These are phyloP conservation scores for Trematomus loennbergii DNA, from an alignment of 2,113 vertebrate species.

Conservation along the genomic window DNA sequence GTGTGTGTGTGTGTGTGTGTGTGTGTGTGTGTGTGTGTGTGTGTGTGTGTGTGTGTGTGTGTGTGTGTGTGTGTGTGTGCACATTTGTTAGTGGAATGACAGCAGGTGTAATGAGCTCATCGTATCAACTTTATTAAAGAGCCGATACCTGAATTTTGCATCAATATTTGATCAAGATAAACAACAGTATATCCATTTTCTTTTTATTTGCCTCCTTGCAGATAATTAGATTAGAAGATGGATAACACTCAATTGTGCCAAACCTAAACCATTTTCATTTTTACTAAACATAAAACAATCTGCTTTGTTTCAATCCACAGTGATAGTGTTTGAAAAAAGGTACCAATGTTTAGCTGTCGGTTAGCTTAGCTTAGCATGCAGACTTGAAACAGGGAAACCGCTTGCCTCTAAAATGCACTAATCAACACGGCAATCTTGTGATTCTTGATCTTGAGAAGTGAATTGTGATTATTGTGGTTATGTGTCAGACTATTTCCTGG, in stretches of 20 bases:
- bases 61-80: too few species aligned
- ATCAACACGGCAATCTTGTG: too few species aligned
- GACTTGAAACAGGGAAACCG: not conserved
- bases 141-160: constrained; percentile 33
- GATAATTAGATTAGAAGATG: too few species aligned
- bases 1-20: not conserved
- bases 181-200: not conserved
- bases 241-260: not conserved
- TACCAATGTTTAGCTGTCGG: not conserved
- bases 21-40: not conserved
- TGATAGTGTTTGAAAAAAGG: not conserved
- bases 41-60: not conserved
- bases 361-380: constrained; percentile 2
- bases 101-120: constrained; percentile 50
- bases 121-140: constrained; percentile 18
- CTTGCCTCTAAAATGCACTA: not conserved
- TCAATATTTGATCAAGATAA: constrained; percentile 31
- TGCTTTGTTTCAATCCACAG: too few species aligned
- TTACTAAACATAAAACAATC: too few species aligned
- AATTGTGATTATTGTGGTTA: too few species aligned
- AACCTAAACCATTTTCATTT: too few species aligned
- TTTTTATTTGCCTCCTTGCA: not conserved
- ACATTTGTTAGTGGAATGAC: not conserved
- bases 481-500: too few species aligned
- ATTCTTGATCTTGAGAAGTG: too few species aligned